Evolutionary conservation across 1,140 invertebrate genomes (phyloP), one percentile per base, ranked within the genome.

Genomic region (Lutraria rhynchaena): DNA sequence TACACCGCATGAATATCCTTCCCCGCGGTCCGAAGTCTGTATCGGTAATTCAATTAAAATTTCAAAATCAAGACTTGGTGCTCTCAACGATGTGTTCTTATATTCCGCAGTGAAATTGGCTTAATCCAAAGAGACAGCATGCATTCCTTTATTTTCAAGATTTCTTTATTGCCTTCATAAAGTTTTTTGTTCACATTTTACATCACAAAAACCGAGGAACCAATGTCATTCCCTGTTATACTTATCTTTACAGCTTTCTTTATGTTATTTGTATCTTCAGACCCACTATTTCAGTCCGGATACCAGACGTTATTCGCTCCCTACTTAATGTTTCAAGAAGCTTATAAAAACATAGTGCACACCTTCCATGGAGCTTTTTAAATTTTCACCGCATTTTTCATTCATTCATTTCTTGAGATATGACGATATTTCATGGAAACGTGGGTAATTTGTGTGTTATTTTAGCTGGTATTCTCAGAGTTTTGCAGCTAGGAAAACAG

Each of bases 1-100:
- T 22, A 46, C n/a, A 65, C 61, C 44, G 17, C 19, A 44, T 41
- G 44, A 65, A 65, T 65, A 41, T 41, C 37, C 37, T 5, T 41
- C 5, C 61, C 15, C 35, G 33, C 19, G 15, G 41, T 65, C 17
- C 41, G 35, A n/a, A 37, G 22, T 19, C 35, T 65, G 61, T 41
- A 29, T 65, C 41, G 22, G 17, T 65, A 33, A 46, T 65, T 65
- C 61, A 65, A 46, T 65, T 65, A 65, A 29, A 65, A 65, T 44
- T 22, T 65, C 15, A 9, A 46, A 65, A 65, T 22, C 22, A 65
- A 29, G 41, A 55, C 7, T 55, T 55, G n/a, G 41, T 65, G 35
- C 37, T 41, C 3, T 61, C 22, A 27, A 35, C 41, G 33, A 35
- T 65, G 41, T 37, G 9, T 65, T 65, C 41, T 17, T 65, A 33